Evolutionary conservation across 2,888 invertebrate genomes (phyloP), one percentile per base, ranked within the genome.

Genomic region (Spisula solida): DNA sequence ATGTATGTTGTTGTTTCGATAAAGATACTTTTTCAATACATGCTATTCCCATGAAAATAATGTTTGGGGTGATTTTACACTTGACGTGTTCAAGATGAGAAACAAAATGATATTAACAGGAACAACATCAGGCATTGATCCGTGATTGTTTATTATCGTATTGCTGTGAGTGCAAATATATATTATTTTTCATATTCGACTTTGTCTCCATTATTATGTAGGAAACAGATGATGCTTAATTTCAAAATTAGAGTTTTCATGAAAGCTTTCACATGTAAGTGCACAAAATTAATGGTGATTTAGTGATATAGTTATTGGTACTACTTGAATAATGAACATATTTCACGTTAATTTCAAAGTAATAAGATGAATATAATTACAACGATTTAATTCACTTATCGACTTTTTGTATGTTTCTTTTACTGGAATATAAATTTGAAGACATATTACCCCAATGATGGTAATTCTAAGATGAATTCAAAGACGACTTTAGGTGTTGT

Each of bases 1-100:
- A 55, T 55, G 55, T 55, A 55, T 55, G 55, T 55, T 55, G 55
- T 55, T 55, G 55, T 55, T 55, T 55, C 55, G 55, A 55, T 55
- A 55, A 55, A 55, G 55, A 55, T 55, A 55, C 55, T 55, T 55
- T 55, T 55, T 55, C 55, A 55, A 55, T 55, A 55, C 55, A 55
- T 55, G 55, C 55, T 55, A 55, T 55, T 55, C 55, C 55, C 55
- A 55, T 55, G 55, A 55, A 55, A 55, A 55, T 55, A 55, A 55
- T 55, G 55, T 55, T 55, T 55, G 55, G 55, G 55, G 55, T 55
- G 55, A 55, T 55, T 55, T 55, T 55, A 55, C 55, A 55, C 55
- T 55, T 55, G 55, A 55, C 55, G 55, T 55, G 55, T 55, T 55
- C 55, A 55, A 55, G 55, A 55, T 55, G 55, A 55, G 55, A 55